A percentile compares a stretch with the other conserved stretches of the same genome.
Conservation (phyloP, 2,888 invertebrate species). For the Scelioninae gen. 2 region DNA sequence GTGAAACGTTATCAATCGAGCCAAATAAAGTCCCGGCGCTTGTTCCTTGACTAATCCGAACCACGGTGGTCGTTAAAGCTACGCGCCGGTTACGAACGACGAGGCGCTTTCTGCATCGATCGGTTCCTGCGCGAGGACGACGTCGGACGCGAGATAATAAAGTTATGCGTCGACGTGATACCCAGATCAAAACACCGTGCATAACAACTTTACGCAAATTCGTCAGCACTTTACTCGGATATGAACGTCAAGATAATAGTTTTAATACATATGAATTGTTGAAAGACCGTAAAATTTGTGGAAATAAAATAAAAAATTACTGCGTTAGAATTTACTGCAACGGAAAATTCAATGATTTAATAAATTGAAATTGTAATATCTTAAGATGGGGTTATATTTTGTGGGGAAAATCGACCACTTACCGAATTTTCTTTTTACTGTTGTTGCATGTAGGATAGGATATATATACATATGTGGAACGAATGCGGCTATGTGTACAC, state of each 20-base stretch:
- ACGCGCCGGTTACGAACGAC: slow-evolving; percentile 32
- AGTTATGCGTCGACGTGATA: slow-evolving; percentile 53
- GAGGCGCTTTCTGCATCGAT: slow-evolving; percentile 52
- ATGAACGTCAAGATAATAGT: slow-evolving; percentile 24
- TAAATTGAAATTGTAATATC: no score
- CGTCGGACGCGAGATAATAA: slow-evolving; percentile 53
- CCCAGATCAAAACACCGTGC: slow-evolving; percentile 44
- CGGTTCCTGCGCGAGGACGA: slow-evolving; percentile 45
- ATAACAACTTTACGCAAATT: slow-evolving; percentile 54
- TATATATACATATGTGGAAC: no score
- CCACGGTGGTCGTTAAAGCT: slow-evolving; percentile 55
- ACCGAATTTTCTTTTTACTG: no score
- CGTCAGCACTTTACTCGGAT: slow-evolving; percentile 27
- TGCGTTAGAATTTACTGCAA: no score
- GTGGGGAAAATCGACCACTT: no score
- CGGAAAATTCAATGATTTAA: no score
- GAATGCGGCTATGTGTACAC: no score
- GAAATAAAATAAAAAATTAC: no score
- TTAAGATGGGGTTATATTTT: no score
- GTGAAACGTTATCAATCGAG: slow-evolving; percentile 59
- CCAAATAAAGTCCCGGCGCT: slow-evolving; percentile 46
- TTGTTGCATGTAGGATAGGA: no score
- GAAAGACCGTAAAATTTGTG: no score
- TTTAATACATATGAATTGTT: no score
- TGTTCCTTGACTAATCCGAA: slow-evolving; percentile 54